Evolutionary conservation across 1,140 invertebrate species (phyloP), one percentile per base, ranked within the genome.

Genomic region (Drosophila truncata): DNA sequence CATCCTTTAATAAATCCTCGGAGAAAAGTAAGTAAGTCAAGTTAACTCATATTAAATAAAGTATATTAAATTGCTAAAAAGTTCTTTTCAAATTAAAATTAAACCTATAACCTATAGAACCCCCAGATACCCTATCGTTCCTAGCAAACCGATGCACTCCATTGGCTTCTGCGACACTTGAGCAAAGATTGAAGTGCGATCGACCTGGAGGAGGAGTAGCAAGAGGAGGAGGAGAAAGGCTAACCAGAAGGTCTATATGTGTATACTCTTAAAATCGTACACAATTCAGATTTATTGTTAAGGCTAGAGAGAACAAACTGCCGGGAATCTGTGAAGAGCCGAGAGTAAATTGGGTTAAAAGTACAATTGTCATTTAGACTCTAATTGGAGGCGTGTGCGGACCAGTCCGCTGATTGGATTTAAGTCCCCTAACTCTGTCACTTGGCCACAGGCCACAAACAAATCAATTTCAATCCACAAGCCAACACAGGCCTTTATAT

Each of bases 341-440:
- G 54, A 55, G 60, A 65, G 59, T 88, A 88, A 88, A 88, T 88
- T 88, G 84, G 84, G 84, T 88, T 88, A 87, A 87, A 87, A 87
- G 84, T 87, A 88, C 84, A 88, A 88, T 88, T 88, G 84, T 88
- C 84, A 72, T 88, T 88, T 88, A 88, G 77, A 72, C 84, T 88
- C 84, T 88, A 88, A 88, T 88, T 88, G 84, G 84, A 88, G 84
- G 84, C 84, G 84, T 88, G 84, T 75, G 83, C 83, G 83, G 67
- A 74, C 72, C 62, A 87, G 60, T 70, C 80, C 72, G 59, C 84
- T 84, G 84, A 87, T 90, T 90, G 84, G 77, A 88, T 65, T 78
- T 78, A 70, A 71, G 63, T 67, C 47, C 72, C 75, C 52, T 59
- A 65, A 61, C 80, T 74, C 77, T 87, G 80, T 87, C 84, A 88